Base-by-base conservation (phyloP, 2,888 invertebrate species). In the Boloria selene region DNA sequence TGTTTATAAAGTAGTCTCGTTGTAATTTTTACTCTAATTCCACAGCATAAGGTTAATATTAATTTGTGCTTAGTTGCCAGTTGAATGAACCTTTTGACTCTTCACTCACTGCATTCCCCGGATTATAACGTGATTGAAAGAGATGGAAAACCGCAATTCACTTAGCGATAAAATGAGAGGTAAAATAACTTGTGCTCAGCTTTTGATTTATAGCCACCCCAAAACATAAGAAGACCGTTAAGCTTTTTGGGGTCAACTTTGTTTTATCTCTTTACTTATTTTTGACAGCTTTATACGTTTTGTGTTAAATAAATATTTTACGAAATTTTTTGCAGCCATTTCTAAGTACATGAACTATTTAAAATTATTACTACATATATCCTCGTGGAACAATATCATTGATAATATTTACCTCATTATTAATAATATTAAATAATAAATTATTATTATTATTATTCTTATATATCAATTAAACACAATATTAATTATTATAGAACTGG, bases 31-130 rank as follows among this genome's bases (percentile, higher is more conserved):
- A 55, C 17, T 18, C 26, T 65, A 61, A 38, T 2, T 0, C 0
- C 0, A 10, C 17, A 0, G 0, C 0, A 26, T 65, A 69, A 60
- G 55, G 61, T 38, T 44, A 4, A 22, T 13, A 66, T 68, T 69
- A 13, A 31, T n/a, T 42, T 52, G 3, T 16, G 10, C n/a, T 10
- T 17, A 4, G 17, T n/a, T 1, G 3, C 1, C 31, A 44, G 10
- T 13, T 10, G 38, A 60, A 67, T 61, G 5, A 49, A 50, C 61
- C 3, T 59, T 70, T 51, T 42, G 22, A 49, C 53, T 14, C 14
- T 54, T 55, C 47, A 45, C 49, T 61, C 59, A 71, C 65, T 67
- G 68, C 69, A 65, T 63, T 58, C 61, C 59, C 52, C 63, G 69
- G 65, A 58, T 61, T 53, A 56, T 45, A 60, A 49, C 51, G 7